phyloP scores from a whole-genome alignment of 2,113 vertebrate genomes.

The Panurus biarmicus region DNA sequence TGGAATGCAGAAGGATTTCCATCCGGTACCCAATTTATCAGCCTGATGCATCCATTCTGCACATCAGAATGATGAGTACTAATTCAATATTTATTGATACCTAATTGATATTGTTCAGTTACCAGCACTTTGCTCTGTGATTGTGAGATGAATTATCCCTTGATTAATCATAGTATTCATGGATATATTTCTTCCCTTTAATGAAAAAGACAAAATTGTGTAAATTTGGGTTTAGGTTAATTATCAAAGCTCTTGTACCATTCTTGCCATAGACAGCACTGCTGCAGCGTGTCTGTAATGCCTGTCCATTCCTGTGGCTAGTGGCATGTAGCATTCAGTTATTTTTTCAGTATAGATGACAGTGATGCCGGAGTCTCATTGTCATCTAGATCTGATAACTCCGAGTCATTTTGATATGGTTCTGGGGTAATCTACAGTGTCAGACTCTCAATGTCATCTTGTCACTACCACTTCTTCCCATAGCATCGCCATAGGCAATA shows the following conservation, averaged over 20 bases:
- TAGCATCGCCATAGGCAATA: not conserved
- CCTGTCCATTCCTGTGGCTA: not conserved
- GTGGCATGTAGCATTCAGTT: conserved; percentile 15
- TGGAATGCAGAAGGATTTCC: not conserved
- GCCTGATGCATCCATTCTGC: not conserved
- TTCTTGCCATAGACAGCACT: not conserved
- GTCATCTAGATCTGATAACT: conserved; percentile 58
- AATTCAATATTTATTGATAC: not conserved
- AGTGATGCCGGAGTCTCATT: conserved; percentile 20
- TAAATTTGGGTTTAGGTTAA: not conserved
- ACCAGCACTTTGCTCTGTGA: not conserved
- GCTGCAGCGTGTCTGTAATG: not conserved
- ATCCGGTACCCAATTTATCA: not conserved
- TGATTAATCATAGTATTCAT: not conserved
- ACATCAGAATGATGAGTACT: not conserved
- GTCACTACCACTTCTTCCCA: conserved; percentile 36
- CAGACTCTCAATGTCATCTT: conserved; percentile 52
- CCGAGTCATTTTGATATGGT: conserved; percentile 35
- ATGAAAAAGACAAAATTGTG: not conserved
- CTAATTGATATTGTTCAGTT: not conserved
- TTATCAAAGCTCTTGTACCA: not conserved
- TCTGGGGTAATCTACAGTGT: conserved; percentile 51
- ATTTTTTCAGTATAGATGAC: conserved; percentile 43
- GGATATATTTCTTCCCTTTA: not conserved
- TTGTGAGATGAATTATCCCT: not conserved